These are phyloP conservation scores for mouse (Mus musculus) DNA, from an alignment of 2,113 vertebrate genomes.

Conservation along the genomic window GRCm39 chr1:139549501-139550000, in stretches of 20 bases:
- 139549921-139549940: fast-evolving
- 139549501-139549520: not conserved
- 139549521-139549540: not conserved
- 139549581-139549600: not conserved
- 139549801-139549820: constrained; percentile 71
- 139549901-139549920: not conserved
- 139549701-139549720: not conserved
- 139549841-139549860: not conserved
- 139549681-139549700: not conserved
- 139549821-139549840: constrained; percentile 80
- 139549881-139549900: not conserved
- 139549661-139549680: not conserved
- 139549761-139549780: fast-evolving
- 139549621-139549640: not conserved
- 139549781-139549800: constrained; percentile 70
- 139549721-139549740: not conserved
- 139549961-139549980: constrained; percentile 31
- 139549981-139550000: not conserved
- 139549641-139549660: not conserved
- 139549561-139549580: not conserved
- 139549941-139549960: not conserved
- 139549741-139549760: not conserved
- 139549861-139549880: fast-evolving
- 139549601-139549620: not conserved
- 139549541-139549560: not conserved